Base-by-base conservation (phyloP, 2,797 vertebrate genomes). In the Etheostoma nigrum region DNA sequence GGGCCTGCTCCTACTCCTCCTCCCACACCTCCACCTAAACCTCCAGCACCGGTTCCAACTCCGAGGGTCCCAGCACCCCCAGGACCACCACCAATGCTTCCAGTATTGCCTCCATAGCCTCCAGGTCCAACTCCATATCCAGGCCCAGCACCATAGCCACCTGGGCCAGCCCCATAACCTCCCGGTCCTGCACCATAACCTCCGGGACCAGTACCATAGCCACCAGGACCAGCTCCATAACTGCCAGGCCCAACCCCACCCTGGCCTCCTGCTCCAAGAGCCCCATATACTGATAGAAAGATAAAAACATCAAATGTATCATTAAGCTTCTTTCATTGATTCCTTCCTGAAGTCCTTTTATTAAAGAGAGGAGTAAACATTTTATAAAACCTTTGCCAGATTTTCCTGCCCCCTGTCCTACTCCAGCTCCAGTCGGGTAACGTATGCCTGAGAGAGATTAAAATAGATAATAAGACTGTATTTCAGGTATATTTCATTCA, bases 391-490 rank as follows among this genome's bases (percentile, higher is more conserved):
- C 90, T 94, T 94, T 96, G 53, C 92, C 89, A 74, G 79, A 74
- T 89, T 95, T 95, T 63, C 72, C 88, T 33, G 71, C 27, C 67
- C 90, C 92, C 44, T 86, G 87, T 84, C 89, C 85, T n/a, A 90
- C 82, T 87, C 92, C 92, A 67, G 93, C 89, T 76, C 94, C 93
- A 81, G 69, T 92, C 0, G 94, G 91, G 71, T 91, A 95, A 57
- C 91, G 91, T 62, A 91, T 5, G 45, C 94, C 95, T 96, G 70
- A 52, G 10, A 64, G 48, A 64, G 49, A 53, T 51, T 68, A 44
- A 57, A 23, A 53, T 2, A 51, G 1, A 57, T 8, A 40, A 25
- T 40, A 11, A 40, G 36, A 19, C 1, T 53, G 7, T 6, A 40
- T n/a, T 64, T 16, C 23, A 44, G 11, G 14, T 61, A 40, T 48